Conservation (phyloP, 2,888 invertebrate genomes). For the Bombylius major region DNA sequence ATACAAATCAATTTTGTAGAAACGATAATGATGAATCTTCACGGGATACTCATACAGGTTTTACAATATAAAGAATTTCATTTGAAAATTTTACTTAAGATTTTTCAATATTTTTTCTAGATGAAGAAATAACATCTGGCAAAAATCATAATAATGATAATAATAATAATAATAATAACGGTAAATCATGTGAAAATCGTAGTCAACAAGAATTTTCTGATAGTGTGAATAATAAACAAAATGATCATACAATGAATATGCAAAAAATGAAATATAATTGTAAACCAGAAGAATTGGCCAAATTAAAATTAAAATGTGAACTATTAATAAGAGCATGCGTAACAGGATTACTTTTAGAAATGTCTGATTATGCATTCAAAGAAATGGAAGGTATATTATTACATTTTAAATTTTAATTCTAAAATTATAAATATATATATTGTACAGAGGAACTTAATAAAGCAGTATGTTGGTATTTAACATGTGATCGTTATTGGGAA, state of each 20-base stretch:
- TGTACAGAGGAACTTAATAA: constrained; percentile 70
- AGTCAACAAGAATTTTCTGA: not conserved
- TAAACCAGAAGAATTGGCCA: constrained; percentile 64
- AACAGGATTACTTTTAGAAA: constrained; percentile 63
- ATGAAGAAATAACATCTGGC: not conserved
- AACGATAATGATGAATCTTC: not conserved
- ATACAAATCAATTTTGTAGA: not conserved
- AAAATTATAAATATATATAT: not conserved
- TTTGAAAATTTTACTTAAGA: not conserved
- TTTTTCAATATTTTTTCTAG: not conserved
- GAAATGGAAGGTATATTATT: constrained; percentile 62
- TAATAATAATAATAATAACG: not conserved
- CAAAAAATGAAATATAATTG: constrained; percentile 66
- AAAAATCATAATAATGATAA: not conserved
- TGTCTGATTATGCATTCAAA: constrained; percentile 70
- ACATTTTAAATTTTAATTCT: not conserved
- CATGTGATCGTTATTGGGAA: constrained; percentile 87
- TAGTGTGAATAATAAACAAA: not conserved
- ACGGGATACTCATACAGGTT: not conserved
- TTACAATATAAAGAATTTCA: not conserved
- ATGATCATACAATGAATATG: constrained; percentile 24
- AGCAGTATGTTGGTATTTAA: constrained; percentile 83
- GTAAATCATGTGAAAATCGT: not conserved
- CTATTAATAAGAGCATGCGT: constrained; percentile 70
- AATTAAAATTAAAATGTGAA: constrained; percentile 58